Evolutionary conservation across 1,140 invertebrate species (phyloP), one percentile per base, ranked within the genome.

Genomic region (Drosophila ercepeae): DNA sequence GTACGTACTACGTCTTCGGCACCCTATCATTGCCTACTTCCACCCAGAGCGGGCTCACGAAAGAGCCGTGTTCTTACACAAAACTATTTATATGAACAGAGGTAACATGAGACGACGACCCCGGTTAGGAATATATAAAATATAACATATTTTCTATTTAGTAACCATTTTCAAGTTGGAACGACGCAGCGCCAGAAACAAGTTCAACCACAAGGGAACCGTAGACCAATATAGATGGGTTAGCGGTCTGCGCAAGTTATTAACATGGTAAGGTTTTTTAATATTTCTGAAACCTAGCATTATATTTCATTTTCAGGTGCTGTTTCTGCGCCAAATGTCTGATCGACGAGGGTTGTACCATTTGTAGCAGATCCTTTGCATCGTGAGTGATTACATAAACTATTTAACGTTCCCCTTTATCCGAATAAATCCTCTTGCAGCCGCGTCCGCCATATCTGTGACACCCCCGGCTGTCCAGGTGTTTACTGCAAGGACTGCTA

Each of bases 31-130:
- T 93, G 93, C 93, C 0, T 93, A 93, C 42, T 97, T 96, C 90
- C 93, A 97, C 84, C 96, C 96, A 0, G 92, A 94, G 6, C 92
- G 95, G 27, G 95, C 96, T 0, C 93, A 94, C 41, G 93, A 95
- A 42, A 92, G 96, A 14, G 93, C 95, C 1, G 91, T 94, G 1
- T 97, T 96, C 95, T 92, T 98, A 0, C 97, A 97, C 84, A 96
- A 96, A 86, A 94, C 96, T 53, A 96, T 98, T 34, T 82, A 96
- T 1, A 93, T 94, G 81, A 92, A 92, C n/a, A 93, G 95, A 91
- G 91, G 92, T 83, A 32, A 9, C 3, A 0, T 32, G 9, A 3
- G 7, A n/a, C 29, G 0, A n/a, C 3, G 11, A 9, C 29, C 7
- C 27, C n/a, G n/a, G n/a, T n/a, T 32, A 11, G 9, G 29, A 9